These are phyloP conservation scores for Pomatorhinus ruficollis DNA, from an alignment of 2,113 vertebrate genomes.

Conservation along the genomic window DNA sequence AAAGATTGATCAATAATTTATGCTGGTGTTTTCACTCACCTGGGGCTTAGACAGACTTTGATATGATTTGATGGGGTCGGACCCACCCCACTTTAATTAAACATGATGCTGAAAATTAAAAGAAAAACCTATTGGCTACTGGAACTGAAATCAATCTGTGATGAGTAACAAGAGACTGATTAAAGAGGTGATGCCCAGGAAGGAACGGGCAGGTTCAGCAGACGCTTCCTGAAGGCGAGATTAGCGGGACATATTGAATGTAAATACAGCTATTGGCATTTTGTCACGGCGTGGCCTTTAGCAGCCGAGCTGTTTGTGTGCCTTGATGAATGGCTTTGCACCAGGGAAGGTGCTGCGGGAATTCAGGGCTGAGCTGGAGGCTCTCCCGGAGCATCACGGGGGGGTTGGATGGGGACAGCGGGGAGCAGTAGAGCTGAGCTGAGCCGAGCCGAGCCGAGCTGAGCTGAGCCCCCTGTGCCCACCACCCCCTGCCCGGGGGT, in stretches of 20 bases:
- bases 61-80: conserved; percentile 67
- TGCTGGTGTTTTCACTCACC: conserved; percentile 54
- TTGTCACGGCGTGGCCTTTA: conserved; percentile 62
- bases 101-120: conserved; percentile 69
- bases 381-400: neutral
- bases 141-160: conserved; percentile 11
- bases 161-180: conserved; percentile 47
- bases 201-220: conserved; percentile 5
- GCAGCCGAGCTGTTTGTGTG: neutral
- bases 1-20: conserved; percentile 72
- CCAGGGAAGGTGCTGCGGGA: neutral
- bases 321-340: conserved; percentile 59
- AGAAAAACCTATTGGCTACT: conserved; percentile 30
- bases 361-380: neutral
- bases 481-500: accelerated
- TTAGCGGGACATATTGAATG: conserved; percentile 22
- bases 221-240: neutral
- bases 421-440: neutral
- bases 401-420: neutral
- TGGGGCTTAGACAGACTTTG: conserved; percentile 25
- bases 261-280: conserved; percentile 49
- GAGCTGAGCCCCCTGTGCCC: neutral
- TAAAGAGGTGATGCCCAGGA: neutral
- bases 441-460: no score
- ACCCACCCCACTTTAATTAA: conserved; percentile 73